A percentile compares a stretch with the other conserved stretches of the same genome.
Evolutionary conservation across 2,888 invertebrate genomes (phyloP).

Genomic region (Scaptomyza cyrtandrae): DNA sequence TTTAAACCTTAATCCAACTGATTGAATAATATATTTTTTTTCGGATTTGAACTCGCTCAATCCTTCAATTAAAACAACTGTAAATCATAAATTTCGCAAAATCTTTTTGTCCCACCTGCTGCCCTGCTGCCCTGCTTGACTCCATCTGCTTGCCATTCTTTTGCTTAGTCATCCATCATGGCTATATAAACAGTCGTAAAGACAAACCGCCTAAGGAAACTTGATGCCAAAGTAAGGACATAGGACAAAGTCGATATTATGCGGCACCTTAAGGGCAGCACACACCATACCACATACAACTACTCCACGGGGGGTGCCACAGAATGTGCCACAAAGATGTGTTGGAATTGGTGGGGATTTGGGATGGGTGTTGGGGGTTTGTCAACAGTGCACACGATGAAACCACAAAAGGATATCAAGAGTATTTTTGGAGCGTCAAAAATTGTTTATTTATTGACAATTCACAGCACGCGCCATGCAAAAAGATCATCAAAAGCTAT

Average conservation of each 20-base stretch:
- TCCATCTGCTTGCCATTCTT: too few species aligned
- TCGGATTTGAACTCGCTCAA: too few species aligned
- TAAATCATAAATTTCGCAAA: too few species aligned
- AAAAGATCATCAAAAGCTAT: conserved; percentile 74
- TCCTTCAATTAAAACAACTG: too few species aligned
- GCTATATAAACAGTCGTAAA: background rate
- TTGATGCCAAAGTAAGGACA: background rate
- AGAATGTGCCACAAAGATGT: conserved; percentile 19
- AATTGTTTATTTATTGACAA: conserved; percentile 77
- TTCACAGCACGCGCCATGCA: conserved; percentile 71
- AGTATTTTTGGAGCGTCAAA: conserved; percentile 56
- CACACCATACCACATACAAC: background rate
- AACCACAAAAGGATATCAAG: conserved; percentile 49
- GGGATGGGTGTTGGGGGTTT: background rate
- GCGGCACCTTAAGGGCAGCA: background rate
- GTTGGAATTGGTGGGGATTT: background rate
- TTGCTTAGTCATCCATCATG: conserved; percentile 8
- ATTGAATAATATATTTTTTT: too few species aligned
- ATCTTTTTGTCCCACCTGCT: too few species aligned
- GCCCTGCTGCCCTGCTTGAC: too few species aligned
- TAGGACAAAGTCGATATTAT: conserved; percentile 11
- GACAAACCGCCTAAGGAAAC: background rate
- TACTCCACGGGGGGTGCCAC: conserved; percentile 20
- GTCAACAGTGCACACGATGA: background rate
- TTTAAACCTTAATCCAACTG: too few species aligned